These are phyloP conservation scores for Rambutsinella grinnellia DNA, from an alignment of 2,888 invertebrate genomes.

Conservation along the genomic window DNA sequence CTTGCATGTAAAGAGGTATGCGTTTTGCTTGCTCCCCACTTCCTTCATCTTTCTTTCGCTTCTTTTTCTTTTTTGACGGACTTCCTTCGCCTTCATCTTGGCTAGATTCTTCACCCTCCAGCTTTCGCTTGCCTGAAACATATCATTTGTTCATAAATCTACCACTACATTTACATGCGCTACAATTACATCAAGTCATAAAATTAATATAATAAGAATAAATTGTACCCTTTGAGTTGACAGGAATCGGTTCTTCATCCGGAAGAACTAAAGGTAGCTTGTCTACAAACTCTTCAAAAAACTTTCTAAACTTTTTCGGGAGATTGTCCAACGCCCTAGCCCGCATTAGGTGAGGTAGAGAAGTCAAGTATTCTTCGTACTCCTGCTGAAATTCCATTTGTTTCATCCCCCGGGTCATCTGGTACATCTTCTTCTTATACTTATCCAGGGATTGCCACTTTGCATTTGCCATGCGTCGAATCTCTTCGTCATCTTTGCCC, in stretches of 20 bases:
- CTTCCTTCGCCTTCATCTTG: not conserved
- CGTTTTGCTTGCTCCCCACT: not conserved
- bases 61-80: slow-evolving; percentile 19
- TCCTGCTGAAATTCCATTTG: slow-evolving; percentile 40
- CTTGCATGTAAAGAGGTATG: slow-evolving; percentile 15
- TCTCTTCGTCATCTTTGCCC: slow-evolving; percentile 21
- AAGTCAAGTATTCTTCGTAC: slow-evolving; percentile 40
- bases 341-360: slow-evolving; percentile 55
- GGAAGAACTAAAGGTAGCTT: slow-evolving; percentile 22
- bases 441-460: slow-evolving; percentile 51
- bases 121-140: too few relatives aligned
- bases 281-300: slow-evolving; percentile 24
- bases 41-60: slow-evolving; percentile 25
- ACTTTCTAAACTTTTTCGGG: slow-evolving; percentile 39
- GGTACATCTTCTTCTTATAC: slow-evolving; percentile 45
- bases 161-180: too few relatives aligned
- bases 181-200: too few relatives aligned
- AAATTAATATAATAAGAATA: too few relatives aligned
- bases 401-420: slow-evolving; percentile 34
- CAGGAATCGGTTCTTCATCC: slow-evolving; percentile 5
- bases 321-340: slow-evolving; percentile 21
- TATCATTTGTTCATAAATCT: too few relatives aligned
- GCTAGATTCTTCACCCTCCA: not conserved
- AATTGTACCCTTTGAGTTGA: not conserved
- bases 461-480: slow-evolving; percentile 10